phyloP scores from a whole-genome alignment of 2,888 invertebrate genomes.

The Carterocephalus palaemon region DNA sequence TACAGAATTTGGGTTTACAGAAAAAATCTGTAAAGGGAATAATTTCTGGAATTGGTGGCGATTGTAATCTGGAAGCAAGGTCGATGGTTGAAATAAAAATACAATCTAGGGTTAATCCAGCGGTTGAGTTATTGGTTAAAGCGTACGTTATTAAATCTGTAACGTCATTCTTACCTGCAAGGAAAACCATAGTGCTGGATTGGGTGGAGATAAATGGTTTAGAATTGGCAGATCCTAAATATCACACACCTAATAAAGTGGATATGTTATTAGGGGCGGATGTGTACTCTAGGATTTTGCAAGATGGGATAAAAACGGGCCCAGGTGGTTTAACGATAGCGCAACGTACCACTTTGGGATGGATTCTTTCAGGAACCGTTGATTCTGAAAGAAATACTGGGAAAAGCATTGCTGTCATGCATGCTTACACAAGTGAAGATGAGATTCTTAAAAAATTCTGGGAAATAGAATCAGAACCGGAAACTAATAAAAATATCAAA shows the following conservation, averaged over 20 bases:
- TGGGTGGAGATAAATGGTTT: slow-evolving; percentile 11
- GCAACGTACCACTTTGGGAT: slow-evolving; percentile 22
- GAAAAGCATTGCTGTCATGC: slow-evolving; percentile 13
- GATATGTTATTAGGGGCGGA: slow-evolving; percentile 26
- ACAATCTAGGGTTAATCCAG: slow-evolving; percentile 24
- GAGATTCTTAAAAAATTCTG: slow-evolving; percentile 28
- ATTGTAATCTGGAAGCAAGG: slow-evolving; percentile 18
- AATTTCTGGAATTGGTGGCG: slow-evolving; percentile 23
- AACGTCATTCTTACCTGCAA: slow-evolving; percentile 17
- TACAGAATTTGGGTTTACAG: slow-evolving; percentile 21
- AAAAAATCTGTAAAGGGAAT: slow-evolving; percentile 8
- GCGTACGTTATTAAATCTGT: slow-evolving; percentile 18
- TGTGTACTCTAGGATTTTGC: slow-evolving; percentile 18
- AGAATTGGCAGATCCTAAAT: slow-evolving; percentile 25
- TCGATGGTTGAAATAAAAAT: slow-evolving; percentile 27
- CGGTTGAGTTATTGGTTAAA: slow-evolving; percentile 6
- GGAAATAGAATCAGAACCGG: slow-evolving; percentile 32
- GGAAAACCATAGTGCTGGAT: not conserved
- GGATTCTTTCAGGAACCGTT: slow-evolving; percentile 23
- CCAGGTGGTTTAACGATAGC: slow-evolving; percentile 13
- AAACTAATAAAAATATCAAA: slow-evolving; percentile 3
- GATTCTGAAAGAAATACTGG: not conserved
- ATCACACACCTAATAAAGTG: slow-evolving; percentile 16
- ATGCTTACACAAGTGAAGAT: slow-evolving; percentile 22
- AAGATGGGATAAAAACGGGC: slow-evolving; percentile 14